Evolutionary conservation across 2,888 invertebrate genomes (phyloP), one percentile per base, ranked within the genome.

Genomic region (Brachypterus glaber): DNA sequence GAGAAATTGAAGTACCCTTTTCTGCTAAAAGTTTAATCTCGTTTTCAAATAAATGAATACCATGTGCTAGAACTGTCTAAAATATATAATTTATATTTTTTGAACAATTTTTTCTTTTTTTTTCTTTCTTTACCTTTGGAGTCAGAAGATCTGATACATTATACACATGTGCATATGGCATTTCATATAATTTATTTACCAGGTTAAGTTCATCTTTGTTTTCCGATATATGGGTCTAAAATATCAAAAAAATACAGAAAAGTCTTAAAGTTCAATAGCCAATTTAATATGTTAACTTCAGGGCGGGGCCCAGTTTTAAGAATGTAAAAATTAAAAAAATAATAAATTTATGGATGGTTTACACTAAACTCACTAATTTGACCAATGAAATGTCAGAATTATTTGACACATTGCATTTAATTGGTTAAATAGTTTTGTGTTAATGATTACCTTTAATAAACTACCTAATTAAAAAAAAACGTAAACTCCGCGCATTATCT

Each of bases 221-320:
- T 66, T 93, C 92, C 13, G 86, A 84, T 40, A 92, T 76, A 57
- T 93, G 92, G 35, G 82, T 87, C 85, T 91, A 65, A 43, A 73
- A 70, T 39, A 43, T 21, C 26, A 39, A 21, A 17, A 35, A 14
- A 17, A 27, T 34, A 9, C n/a, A 13, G 9, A 15, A 49, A 35
- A 41, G 35, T 26, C 30, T 29, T 35, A n/a, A n/a, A n/a, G n/a
- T n/a, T n/a, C n/a, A n/a, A n/a, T n/a, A n/a, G n/a, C n/a, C n/a
- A n/a, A n/a, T n/a, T n/a, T n/a, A n/a, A n/a, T n/a, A n/a, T n/a
- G n/a, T n/a, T n/a, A n/a, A n/a, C n/a, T n/a, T n/a, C n/a, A n/a
- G n/a, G n/a, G n/a, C n/a, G n/a, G n/a, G n/a, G n/a, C n/a, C n/a
- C n/a, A n/a, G n/a, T n/a, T n/a, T n/a, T n/a, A n/a, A n/a, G n/a